A percentile compares a stretch with the other conserved stretches of the same genome.
Evolutionary conservation across 1,140 invertebrate genomes (phyloP).

Genomic region (Heliconius hewitsoni): DNA sequence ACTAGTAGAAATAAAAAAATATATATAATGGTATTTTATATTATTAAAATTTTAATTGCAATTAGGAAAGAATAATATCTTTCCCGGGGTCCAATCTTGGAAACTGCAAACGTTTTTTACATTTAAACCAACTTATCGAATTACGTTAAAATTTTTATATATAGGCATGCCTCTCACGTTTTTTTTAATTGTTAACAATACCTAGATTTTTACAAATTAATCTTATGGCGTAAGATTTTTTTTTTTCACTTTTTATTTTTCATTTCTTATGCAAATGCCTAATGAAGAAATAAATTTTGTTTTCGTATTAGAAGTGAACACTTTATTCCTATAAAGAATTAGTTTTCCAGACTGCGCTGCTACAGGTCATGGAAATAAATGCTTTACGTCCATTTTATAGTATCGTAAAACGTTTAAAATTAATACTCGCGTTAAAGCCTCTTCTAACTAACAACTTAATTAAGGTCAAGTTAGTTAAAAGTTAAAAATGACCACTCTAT

Average conservation of each 20-base stretch:
- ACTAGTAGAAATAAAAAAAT: neutral
- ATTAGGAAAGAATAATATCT: too few species aligned
- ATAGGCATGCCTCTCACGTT: too few species aligned
- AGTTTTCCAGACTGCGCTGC: too few species aligned
- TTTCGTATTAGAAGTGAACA: neutral
- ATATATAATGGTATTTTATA: neutral
- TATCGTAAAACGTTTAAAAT: conserved; percentile 21
- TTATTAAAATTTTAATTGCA: neutral
- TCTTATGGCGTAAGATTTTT: too few species aligned
- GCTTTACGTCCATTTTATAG: conserved; percentile 11
- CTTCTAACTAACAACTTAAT: conserved; percentile 8
- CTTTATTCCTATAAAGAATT: neutral
- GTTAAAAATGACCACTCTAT: neutral
- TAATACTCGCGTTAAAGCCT: conserved; percentile 6
- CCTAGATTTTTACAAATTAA: too few species aligned
- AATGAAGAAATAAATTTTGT: neutral
- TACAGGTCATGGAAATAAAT: neutral
- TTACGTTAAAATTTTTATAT: too few species aligned
- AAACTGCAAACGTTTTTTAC: too few species aligned
- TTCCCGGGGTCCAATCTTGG: too few species aligned
- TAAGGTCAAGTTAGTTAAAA: conserved; percentile 20
- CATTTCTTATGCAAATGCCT: neutral
- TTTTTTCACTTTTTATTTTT: too few species aligned
- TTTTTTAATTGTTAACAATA: too few species aligned
- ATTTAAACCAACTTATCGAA: too few species aligned